These are phyloP conservation scores for Coilia nasus DNA, from an alignment of 2,797 vertebrate genomes.

Conservation along the genomic window DNA sequence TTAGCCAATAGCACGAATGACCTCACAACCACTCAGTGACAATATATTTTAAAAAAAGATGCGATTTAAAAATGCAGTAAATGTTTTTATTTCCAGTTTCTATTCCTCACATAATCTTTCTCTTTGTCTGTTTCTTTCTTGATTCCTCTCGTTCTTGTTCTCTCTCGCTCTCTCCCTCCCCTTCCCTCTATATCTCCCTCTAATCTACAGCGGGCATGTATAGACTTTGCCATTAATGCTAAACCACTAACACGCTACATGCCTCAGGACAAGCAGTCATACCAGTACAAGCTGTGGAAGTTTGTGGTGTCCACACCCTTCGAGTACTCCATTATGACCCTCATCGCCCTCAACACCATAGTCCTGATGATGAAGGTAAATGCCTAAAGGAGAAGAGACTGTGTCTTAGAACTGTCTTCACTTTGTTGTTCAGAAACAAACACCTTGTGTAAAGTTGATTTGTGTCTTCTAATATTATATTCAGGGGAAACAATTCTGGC, in stretches of 20 bases:
- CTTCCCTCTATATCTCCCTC: not conserved
- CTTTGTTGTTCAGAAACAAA: too few relatives aligned
- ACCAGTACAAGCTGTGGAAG: conserved; percentile 98
- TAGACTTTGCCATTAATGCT: conserved; percentile 98
- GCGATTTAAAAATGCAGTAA: not conserved
- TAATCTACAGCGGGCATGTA: conserved; percentile 89
- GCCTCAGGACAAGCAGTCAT: conserved; percentile 94
- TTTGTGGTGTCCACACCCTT: conserved; percentile 97
- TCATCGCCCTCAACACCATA: conserved; percentile 96
- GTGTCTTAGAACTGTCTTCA: too few relatives aligned
- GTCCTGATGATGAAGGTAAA: conserved; percentile 99
- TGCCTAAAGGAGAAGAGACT: not conserved
- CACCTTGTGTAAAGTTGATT: too few relatives aligned
- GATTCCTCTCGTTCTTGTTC: not conserved
- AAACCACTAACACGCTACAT: conserved; percentile 95
- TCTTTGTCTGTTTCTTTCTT: not conserved
- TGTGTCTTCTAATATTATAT: too few relatives aligned
- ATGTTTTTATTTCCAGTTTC: not conserved
- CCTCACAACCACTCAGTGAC: not conserved
- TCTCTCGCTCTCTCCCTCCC: not conserved
- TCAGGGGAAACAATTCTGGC: too few relatives aligned
- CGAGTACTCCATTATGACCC: conserved; percentile 97
- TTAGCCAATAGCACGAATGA: not conserved
- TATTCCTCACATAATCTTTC: not conserved
- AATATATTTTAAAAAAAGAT: not conserved